Evolutionary conservation across 1,140 invertebrate genomes (phyloP).

Genomic region (Dolichoris vasculosae): DNA sequence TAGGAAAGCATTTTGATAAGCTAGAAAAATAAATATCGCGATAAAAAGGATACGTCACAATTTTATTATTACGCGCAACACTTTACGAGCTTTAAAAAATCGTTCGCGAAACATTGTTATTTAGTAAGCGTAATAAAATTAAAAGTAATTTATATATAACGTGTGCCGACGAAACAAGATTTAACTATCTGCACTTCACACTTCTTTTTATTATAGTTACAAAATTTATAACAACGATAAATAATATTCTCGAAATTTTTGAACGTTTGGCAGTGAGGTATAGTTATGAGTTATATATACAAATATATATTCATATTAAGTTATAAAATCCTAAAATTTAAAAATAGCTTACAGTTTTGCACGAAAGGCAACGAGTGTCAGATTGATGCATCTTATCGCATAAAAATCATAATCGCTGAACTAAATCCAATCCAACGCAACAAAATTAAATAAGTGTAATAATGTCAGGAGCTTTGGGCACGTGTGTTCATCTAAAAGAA

Average conservation of each 20-base stretch:
- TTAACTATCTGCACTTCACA: not conserved
- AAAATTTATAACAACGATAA: not conserved
- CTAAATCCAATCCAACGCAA: not conserved
- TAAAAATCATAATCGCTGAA: slow-evolving; percentile 9
- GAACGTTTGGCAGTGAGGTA: no score
- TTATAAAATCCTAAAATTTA: not conserved
- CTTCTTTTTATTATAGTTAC: not conserved
- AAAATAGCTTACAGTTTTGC: not conserved
- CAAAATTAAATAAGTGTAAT: not conserved
- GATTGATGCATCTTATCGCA: not conserved
- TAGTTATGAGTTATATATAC: not conserved
- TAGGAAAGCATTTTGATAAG: no score
- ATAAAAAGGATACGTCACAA: no score
- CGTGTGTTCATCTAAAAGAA: not conserved
- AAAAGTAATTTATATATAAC: not conserved
- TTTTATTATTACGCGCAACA: no score
- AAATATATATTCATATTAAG: slow-evolving; percentile 1
- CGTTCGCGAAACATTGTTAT: no score
- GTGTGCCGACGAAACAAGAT: not conserved
- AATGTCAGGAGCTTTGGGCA: not conserved
- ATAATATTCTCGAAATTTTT: not conserved
- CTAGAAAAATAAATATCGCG: no score
- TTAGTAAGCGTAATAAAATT: not conserved
- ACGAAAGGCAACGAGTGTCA: not conserved
- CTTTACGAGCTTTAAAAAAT: no score